A percentile compares a stretch with the other conserved stretches of the same genome.
Conservation (phyloP, 2,888 invertebrate species). For the Polietes domitor region DNA sequence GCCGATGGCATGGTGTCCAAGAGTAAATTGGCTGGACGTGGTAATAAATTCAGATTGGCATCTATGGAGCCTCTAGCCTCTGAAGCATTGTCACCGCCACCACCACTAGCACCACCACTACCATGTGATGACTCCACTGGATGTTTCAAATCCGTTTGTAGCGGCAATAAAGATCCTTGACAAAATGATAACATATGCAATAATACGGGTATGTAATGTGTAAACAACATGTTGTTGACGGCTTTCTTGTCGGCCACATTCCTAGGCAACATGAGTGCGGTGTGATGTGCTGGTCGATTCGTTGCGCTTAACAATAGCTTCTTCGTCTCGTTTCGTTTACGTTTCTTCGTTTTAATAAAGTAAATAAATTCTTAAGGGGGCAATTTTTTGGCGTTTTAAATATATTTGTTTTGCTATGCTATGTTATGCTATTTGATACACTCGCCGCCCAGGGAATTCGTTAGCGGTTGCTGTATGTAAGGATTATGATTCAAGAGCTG, state of each 20-base stretch:
- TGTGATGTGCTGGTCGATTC: background rate
- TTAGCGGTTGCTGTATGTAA: constrained; percentile 60
- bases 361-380: background rate
- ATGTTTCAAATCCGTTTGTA: constrained; percentile 24
- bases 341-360: constrained; percentile 33
- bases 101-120: background rate
- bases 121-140: background rate
- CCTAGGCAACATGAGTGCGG: constrained; percentile 18
- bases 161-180: constrained; percentile 31
- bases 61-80: constrained; percentile 59
- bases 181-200: constrained; percentile 27
- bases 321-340: background rate
- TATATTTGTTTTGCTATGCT: too few relatives aligned
- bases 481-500: constrained; percentile 58
- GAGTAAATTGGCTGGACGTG: constrained; percentile 74
- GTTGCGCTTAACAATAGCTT: background rate
- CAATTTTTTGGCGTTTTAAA: background rate
- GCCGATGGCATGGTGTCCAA: constrained; percentile 76
- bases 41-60: constrained; percentile 58
- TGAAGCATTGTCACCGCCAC: constrained; percentile 39
- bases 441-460: constrained; percentile 40
- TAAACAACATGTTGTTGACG: constrained; percentile 61
- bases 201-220: constrained; percentile 33
- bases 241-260: constrained; percentile 58
- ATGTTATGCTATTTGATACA: constrained; percentile 54